Evolutionary conservation across 2,797 vertebrate genomes (phyloP).

Genomic region (Diglossa cyanea): DNA sequence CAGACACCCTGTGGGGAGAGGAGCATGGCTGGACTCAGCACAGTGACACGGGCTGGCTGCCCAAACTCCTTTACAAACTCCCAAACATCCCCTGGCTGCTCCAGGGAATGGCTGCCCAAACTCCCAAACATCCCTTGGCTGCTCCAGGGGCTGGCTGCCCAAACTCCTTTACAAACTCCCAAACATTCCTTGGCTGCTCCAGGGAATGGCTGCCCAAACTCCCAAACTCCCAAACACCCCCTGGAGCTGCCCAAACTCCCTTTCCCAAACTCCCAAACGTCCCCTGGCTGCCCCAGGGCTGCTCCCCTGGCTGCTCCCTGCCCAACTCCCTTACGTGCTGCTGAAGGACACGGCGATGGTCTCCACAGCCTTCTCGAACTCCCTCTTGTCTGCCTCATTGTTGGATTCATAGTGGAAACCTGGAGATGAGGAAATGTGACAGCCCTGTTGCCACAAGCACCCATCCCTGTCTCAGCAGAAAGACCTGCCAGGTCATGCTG

Average conservation of each 20-base stretch:
- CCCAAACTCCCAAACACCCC: too few relatives aligned
- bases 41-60: not conserved
- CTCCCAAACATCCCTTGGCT: too few relatives aligned
- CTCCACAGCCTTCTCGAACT: constrained; percentile 96
- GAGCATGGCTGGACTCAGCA: not conserved
- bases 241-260: too few relatives aligned
- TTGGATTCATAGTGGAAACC: constrained; percentile 92
- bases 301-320: too few relatives aligned
- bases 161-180: too few relatives aligned
- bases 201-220: too few relatives aligned
- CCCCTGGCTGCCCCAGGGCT: too few relatives aligned
- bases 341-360: constrained; percentile 94
- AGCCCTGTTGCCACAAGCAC: rapidly evolving
- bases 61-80: too few relatives aligned
- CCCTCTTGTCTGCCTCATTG: constrained; percentile 86
- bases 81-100: too few relatives aligned
- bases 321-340: constrained; percentile 84
- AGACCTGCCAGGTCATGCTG: not conserved
- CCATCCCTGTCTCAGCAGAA: not conserved
- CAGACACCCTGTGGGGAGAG: constrained; percentile 83
- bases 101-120: rapidly evolving
- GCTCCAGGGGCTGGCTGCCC: too few relatives aligned
- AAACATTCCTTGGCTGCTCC: too few relatives aligned
- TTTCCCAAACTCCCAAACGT: too few relatives aligned
- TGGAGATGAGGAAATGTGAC: constrained; percentile 4